phyloP scores from a whole-genome alignment of 2,888 invertebrate species.

The Lysandra coridon region DNA sequence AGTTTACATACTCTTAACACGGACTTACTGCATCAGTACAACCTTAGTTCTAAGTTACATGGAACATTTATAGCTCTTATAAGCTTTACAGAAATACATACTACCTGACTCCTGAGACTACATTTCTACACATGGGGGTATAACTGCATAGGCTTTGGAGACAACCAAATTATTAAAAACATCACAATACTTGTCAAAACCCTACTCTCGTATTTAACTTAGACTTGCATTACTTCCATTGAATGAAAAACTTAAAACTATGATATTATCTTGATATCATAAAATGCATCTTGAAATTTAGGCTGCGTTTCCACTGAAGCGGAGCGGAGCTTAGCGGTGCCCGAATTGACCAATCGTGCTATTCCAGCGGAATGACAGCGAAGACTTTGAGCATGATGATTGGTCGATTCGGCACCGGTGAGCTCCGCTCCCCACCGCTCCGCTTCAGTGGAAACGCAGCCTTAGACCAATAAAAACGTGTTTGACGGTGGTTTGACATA shows the following conservation, averaged over 20 bases:
- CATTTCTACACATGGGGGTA: neutral
- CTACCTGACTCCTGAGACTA: constrained; percentile 8
- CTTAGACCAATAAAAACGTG: neutral
- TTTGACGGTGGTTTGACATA: neutral
- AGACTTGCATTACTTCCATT: neutral
- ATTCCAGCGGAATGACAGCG: no score
- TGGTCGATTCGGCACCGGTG: no score
- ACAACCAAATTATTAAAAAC: neutral
- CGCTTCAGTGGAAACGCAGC: no score
- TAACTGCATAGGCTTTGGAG: neutral
- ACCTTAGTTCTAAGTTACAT: constrained; percentile 10
- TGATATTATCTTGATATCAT: neutral
- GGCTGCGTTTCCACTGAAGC: no score
- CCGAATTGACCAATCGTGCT: no score
- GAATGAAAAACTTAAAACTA: neutral
- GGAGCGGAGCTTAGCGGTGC: no score
- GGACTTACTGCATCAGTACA: neutral
- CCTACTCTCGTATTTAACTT: neutral
- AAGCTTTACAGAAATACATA: neutral
- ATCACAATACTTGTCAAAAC: neutral
- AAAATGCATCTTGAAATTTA: neutral
- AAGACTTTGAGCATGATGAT: no score
- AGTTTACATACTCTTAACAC: neutral
- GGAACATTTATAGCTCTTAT: neutral
- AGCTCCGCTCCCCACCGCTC: no score